Evolutionary conservation across 2,888 invertebrate genomes (phyloP).

Genomic region (Polymixis lichenea): DNA sequence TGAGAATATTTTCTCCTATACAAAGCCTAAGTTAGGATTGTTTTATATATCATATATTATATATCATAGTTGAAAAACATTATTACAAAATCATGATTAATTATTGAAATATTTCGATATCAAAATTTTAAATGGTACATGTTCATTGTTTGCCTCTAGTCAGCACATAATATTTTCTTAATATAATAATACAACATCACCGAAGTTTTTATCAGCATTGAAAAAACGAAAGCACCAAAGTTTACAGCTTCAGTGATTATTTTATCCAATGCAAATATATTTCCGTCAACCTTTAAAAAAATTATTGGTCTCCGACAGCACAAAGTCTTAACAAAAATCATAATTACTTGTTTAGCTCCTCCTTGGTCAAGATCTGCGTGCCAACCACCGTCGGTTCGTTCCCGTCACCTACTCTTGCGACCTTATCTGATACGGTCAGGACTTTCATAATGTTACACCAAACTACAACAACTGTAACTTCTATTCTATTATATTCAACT

Average conservation of each 20-base stretch:
- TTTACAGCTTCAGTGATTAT: background rate
- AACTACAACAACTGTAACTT: conserved; percentile 31
- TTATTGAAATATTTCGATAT: background rate
- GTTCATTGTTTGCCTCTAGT: background rate
- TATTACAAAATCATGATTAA: background rate
- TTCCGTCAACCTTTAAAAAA: background rate
- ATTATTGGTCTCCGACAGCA: too few species aligned
- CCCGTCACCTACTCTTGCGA: conserved; percentile 80
- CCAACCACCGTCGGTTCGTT: conserved; percentile 83
- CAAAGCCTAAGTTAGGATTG: background rate
- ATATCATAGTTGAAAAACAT: background rate
- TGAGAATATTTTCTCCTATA: background rate
- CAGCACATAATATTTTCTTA: background rate
- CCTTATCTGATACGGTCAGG: conserved; percentile 82
- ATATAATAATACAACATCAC: background rate
- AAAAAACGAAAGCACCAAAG: too few species aligned
- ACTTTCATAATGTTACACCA: conserved; percentile 83
- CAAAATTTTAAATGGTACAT: background rate
- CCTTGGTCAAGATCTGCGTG: conserved; percentile 79
- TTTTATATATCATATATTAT: background rate
- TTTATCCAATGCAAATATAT: background rate
- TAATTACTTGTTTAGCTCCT: conserved; percentile 85
- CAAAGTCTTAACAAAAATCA: background rate
- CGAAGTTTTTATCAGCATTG: background rate
- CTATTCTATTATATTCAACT: too few species aligned